phyloP scores from a whole-genome alignment of 2,113 vertebrate genomes.

The Thamnaconus septentrionalis region DNA sequence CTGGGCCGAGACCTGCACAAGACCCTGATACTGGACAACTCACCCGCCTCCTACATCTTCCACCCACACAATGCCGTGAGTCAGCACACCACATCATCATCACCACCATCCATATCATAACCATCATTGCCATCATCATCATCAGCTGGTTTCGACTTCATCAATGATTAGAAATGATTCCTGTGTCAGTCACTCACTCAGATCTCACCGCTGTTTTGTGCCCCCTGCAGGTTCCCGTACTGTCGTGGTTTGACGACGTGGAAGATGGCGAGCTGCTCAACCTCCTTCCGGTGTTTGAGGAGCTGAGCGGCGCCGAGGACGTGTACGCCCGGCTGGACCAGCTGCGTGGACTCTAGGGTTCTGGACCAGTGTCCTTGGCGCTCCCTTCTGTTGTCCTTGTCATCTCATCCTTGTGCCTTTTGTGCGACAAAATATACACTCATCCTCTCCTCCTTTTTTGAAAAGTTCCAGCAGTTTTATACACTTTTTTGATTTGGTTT shows the following conservation, averaged over 20 bases:
- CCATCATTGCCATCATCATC: background rate
- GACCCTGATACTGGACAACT: conserved; percentile 89
- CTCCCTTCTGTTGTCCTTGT: background rate
- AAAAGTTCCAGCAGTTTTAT: conserved; percentile 34
- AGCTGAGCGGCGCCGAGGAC: conserved; percentile 83
- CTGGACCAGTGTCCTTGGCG: background rate
- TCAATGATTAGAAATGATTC: background rate
- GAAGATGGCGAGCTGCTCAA: conserved; percentile 86
- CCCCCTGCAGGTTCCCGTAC: conserved; percentile 81
- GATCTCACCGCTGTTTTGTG: background rate
- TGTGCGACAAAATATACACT: conserved; percentile 8
- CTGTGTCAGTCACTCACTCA: background rate
- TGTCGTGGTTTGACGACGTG: conserved; percentile 92
- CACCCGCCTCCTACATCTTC: conserved; percentile 89
- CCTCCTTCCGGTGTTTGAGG: conserved; percentile 87
- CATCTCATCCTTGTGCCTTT: conserved; percentile 33
- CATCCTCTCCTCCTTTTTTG: conserved; percentile 45
- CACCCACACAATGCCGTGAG: conserved; percentile 90
- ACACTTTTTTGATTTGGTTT: conserved; percentile 51
- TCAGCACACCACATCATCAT: conserved; percentile 6
- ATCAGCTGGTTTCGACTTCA: background rate
- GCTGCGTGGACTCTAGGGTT: conserved; percentile 77
- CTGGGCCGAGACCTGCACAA: conserved; percentile 85
- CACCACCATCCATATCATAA: background rate
- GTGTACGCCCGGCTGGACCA: conserved; percentile 85